Evolutionary conservation across 2,113 vertebrate species (phyloP), one percentile per base, ranked within the genome.

Genomic region (Megaceryle torquata): DNA sequence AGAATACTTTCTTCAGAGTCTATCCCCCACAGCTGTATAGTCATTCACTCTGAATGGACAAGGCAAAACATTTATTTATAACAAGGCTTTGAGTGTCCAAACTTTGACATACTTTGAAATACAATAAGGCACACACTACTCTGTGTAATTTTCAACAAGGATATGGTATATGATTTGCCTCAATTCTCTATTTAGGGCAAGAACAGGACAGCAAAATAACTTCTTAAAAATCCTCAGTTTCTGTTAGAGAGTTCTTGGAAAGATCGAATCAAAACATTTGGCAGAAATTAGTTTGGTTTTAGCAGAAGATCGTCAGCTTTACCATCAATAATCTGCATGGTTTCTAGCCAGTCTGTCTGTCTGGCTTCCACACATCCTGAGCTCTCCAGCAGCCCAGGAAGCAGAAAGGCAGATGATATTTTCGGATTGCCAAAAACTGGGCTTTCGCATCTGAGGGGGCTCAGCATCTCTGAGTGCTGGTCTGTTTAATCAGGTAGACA

Each of bases 241-340:
- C 56, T 67, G 39, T 88, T 92, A 72, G 51, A 92, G 33, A 12
- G 14, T 92, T 46, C 37, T 70, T 91, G 83, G 72, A 81, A 92
- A 79, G 57, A 81, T 91, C 20, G 89, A 82, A 84, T 84, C 80
- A 88, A 91, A 95, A 95, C 88, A 83, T 92, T 93, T 94, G 88
- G 54, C 82, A 86, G 86, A 71, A 74, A 59, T 56, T 60, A 2
- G 3, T 92, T 95, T 94, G 39, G 39, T 76, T 97, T 93, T 95
- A 83, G 69, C 72, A 93, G 76, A 86, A 78, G 64, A 18, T 43
- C 70, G 18, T 83, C 76, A 71, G 86, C 60, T 93, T 86, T 93
- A 63, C 86, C 39, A 63, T 88, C 88, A 95, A 61, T 92, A 92
- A 92, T 91, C 53, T 86, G 41, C 63, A 68, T 70, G 43, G 53